A percentile compares a stretch with the other conserved stretches of the same genome.
Evolutionary conservation across 1,140 invertebrate genomes (phyloP).

Genomic region (Muscidifurax raptorellus): DNA sequence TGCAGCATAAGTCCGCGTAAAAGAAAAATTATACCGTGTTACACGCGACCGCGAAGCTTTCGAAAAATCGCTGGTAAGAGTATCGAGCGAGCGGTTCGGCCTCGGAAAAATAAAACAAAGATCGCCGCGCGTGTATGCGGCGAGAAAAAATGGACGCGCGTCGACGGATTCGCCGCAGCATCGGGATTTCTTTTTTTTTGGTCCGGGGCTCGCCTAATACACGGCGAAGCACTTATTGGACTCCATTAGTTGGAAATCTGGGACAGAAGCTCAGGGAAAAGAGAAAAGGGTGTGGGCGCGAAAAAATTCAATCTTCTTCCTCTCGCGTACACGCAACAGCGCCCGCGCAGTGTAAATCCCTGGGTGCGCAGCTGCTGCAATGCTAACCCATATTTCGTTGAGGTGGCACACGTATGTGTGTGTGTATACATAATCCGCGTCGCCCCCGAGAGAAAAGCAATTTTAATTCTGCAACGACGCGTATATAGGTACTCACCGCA

Average conservation of each 20-base stretch:
- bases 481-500: neutral
- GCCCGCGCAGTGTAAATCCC: neutral
- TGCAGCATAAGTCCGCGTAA: no score
- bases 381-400: constrained; percentile 5
- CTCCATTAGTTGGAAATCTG: constrained; percentile 5
- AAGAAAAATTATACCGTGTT: no score
- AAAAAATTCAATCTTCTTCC: neutral
- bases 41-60: no score
- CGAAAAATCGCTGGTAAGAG: no score
- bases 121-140: no score
- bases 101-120: no score
- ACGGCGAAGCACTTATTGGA: neutral
- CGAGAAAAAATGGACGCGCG: neutral
- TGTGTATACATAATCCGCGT: neutral
- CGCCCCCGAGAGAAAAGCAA: neutral
- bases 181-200: neutral
- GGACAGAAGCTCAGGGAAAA: neutral
- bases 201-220: neutral
- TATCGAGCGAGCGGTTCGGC: no score
- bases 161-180: neutral
- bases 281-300: neutral
- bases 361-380: neutral
- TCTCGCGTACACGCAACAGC: neutral
- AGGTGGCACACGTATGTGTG: neutral
- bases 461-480: neutral